Evolutionary conservation across 2,113 vertebrate genomes (phyloP), one percentile per base, ranked within the genome.

Genomic region (Campylorhamphus procurvoides): DNA sequence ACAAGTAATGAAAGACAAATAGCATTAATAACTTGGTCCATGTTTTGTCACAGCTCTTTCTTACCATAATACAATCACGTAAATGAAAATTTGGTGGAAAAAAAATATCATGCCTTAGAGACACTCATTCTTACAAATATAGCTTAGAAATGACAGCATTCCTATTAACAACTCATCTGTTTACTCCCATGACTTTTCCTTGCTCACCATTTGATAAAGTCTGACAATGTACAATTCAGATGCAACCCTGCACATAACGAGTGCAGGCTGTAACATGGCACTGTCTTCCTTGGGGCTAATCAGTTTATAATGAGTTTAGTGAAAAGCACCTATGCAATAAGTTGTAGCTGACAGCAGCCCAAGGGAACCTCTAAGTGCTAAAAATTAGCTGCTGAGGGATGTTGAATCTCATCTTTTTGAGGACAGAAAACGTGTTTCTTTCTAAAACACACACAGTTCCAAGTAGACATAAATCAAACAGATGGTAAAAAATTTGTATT

Each of bases 271-370:
- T 46, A 96, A 82, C 80, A 90, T 19, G 55, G 56, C 73, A 89
- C 63, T 89, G 17, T 89, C 93, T 97, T 96, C 92, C 98, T 97
- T 50, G 73, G 95, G 97, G 97, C 97, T 98, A 97, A 97, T 97
- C 92, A 97, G 95, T 98, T 98, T 94, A 93, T 97, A 98, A 98
- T 96, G 97, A 98, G 91, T 97, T 98, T 96, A 97, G 96, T 97
- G 92, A 97, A 96, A 97, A 96, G 96, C 93, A 97, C 97, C 97
- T 97, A 90, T 96, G 93, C 97, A 97, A 96, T 98, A 98, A 97
- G 96, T 97, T 94, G 95, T 87, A 93, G 93, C 62, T 98, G 98
- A 98, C 97, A 98, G 96, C 79, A 95, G 97, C 98, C 96, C 91
- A 97, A 91, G 97, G 97, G 98, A 97, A 95, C 46, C 28, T 96